phyloP scores from a whole-genome alignment of 1,140 invertebrate species.

The Caerostris darwini region DNA sequence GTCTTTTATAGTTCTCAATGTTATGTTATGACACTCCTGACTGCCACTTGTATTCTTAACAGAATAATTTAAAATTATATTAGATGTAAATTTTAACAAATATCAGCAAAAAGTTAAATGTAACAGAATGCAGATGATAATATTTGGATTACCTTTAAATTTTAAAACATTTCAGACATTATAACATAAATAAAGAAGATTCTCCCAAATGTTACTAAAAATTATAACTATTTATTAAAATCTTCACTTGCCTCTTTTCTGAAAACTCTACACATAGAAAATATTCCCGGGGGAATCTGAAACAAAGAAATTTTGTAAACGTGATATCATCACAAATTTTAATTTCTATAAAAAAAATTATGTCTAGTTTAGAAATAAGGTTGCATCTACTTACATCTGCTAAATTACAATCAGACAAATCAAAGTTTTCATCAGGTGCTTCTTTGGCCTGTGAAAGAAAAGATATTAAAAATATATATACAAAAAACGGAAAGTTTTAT shows the following conservation, averaged over 20 bases:
- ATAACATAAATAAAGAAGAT: too few relatives aligned
- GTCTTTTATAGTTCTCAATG: too few relatives aligned
- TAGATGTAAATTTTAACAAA: too few relatives aligned
- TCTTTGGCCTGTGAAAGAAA: constrained; percentile 65
- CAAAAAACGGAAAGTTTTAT: background rate
- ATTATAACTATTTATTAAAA: background rate
- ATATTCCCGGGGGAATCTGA: constrained; percentile 64
- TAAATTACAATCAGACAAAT: constrained; percentile 72
- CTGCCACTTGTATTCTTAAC: too few relatives aligned
- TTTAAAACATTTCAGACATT: too few relatives aligned
- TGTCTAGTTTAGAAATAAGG: too few relatives aligned
- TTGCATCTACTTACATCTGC: constrained; percentile 47
- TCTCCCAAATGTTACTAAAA: too few relatives aligned
- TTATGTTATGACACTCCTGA: too few relatives aligned
- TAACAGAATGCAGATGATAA: too few relatives aligned
- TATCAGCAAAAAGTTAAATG: too few relatives aligned
- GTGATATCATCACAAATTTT: background rate
- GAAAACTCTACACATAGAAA: constrained; percentile 73
- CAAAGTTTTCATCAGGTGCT: constrained; percentile 68
- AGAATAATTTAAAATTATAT: too few relatives aligned
- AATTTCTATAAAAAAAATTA: background rate
- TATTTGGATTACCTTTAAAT: too few relatives aligned
- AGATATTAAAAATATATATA: background rate
- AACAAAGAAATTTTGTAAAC: background rate
- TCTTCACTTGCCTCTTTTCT: constrained; percentile 45